Percentiles rank a stretch among this genome's conserved stretches.
phyloP scores from a whole-genome alignment of 2,797 vertebrate species.

The Scomberomorus guttatus region DNA sequence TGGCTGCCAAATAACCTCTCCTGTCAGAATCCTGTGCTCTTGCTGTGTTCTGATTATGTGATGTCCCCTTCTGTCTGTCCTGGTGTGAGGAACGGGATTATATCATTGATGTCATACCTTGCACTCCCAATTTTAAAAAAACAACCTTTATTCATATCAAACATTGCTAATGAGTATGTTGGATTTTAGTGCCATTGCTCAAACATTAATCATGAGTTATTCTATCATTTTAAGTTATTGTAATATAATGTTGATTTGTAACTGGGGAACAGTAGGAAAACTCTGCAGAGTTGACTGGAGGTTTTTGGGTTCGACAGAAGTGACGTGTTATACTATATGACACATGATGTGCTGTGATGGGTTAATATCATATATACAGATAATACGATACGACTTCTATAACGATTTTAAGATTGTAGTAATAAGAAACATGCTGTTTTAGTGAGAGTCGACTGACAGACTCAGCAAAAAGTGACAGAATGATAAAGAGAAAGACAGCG shows the following conservation, averaged over 20 bases:
- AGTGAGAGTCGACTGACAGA: conserved; percentile 26
- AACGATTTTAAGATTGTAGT: conserved; percentile 48
- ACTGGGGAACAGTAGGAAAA: conserved; percentile 17
- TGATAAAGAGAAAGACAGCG: conserved; percentile 45
- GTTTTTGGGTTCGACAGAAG: neutral
- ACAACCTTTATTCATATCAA: neutral
- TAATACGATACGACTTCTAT: neutral
- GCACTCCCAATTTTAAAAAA: neutral
- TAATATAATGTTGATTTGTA: neutral
- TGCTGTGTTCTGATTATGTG: conserved; percentile 10
- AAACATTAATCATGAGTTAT: neutral
- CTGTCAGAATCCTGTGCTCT: conserved; percentile 23
- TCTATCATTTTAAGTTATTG: conserved; percentile 20
- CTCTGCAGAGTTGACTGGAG: neutral
- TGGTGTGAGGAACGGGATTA: conserved; percentile 22
- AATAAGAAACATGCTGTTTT: conserved; percentile 53
- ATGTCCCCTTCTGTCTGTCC: neutral
- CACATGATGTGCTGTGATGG: conserved; percentile 14
- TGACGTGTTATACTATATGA: neutral
- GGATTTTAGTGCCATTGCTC: conserved; percentile 6
- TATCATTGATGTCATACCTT: conserved; percentile 24
- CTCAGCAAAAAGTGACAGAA: conserved; percentile 20
- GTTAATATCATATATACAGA: neutral
- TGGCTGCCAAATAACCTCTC: conserved; percentile 61
- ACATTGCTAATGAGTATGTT: neutral